Evolutionary conservation across 2,113 vertebrate genomes (phyloP), one percentile per base, ranked within the genome.

Genomic region (Phaethon lepturus): DNA sequence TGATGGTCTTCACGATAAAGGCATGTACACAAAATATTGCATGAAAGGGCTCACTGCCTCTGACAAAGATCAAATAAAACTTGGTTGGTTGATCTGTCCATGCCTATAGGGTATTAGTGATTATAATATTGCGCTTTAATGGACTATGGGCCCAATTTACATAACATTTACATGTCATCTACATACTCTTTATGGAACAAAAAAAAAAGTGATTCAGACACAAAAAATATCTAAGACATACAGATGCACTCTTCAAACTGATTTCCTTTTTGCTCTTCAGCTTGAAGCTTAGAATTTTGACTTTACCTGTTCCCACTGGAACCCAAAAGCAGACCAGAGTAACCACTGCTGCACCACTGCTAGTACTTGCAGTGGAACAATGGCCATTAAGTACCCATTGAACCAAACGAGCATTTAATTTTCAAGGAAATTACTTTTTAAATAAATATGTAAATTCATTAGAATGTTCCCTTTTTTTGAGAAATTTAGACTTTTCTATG

Each of bases 1-100:
- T 6, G 0, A 93, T 88, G 47, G 94, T 84, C 53, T 95, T 58
- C 92, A 67, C 88, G 79, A 93, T 86, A 64, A 97, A 97, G 75
- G 77, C 66, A 87, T 78, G 56, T 92, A 75, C 55, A 84, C 82
- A 77, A 92, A 90, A 73, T 96, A 88, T 79, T 95, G 38, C 94
- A 94, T 79, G 69, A 88, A 95, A 95, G 35, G 60, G 33, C 50
- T 93, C 38, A 29, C 73, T 96, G 55, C 52, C 62, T 94, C 96
- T 93, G 78, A 93, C 72, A 97, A 97, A 97, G 86, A 97, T 94
- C 88, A 97, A 97, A 96, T 84, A 94, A 95, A 96, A 81, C 73
- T 77, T 95, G 77, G 85, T 77, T 95, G 74, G 71, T 87, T 88
- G 86, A 94, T 96, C 95, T 92, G 74, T 90, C 63, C 90, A 82